phyloP scores from a whole-genome alignment of 2,113 vertebrate genomes.

The Puntigrus tetrazona region DNA sequence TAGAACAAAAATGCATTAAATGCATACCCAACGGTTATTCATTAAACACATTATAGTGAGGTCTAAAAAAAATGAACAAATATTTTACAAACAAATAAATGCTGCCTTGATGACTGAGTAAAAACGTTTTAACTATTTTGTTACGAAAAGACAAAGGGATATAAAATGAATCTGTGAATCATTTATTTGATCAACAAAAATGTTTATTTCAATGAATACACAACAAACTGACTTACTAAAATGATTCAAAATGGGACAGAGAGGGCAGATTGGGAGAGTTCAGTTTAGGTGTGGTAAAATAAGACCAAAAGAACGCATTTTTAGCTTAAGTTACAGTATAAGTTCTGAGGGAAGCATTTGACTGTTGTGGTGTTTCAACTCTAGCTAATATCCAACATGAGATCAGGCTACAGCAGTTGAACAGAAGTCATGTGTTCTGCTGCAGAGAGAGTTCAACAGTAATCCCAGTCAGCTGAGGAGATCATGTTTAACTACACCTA shows the following conservation, averaged over 20 bases:
- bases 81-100: no score
- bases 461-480: constrained; percentile 53
- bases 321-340: neutral
- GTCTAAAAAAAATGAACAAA: no score
- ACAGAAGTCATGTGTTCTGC: constrained; percentile 39
- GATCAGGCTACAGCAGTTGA: neutral
- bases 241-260: neutral
- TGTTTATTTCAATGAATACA: neutral
- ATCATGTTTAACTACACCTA: neutral
- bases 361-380: neutral
- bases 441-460: constrained; percentile 7
- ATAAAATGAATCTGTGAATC: neutral
- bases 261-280: neutral
- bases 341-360: neutral
- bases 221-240: neutral
- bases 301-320: neutral
- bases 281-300: neutral
- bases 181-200: neutral
- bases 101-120: neutral
- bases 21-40: no score
- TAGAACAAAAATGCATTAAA: neutral
- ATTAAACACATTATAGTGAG: no score
- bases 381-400: neutral
- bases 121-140: neutral
- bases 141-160: neutral